Conservation (phyloP, 2,113 vertebrate genomes). For the Otus sunia region DNA sequence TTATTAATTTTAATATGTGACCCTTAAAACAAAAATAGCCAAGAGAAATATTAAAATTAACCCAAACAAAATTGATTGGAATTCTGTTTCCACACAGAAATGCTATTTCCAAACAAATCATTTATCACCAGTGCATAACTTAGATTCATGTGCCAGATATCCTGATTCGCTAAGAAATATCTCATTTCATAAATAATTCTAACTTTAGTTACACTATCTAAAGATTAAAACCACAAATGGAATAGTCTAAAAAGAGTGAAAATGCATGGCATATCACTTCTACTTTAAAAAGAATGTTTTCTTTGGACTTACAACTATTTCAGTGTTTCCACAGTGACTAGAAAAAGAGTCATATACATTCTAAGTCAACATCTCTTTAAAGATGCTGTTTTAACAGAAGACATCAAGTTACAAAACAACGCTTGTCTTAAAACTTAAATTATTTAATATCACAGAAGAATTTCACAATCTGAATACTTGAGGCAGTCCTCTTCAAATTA, state of each 20-base stretch:
- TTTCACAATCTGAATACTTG: background rate
- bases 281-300: background rate
- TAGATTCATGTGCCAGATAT: background rate
- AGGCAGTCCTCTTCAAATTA: background rate
- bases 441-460: background rate
- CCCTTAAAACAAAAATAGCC: background rate
- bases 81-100: background rate
- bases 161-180: background rate
- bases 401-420: conserved; percentile 13
- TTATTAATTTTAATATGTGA: background rate
- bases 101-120: background rate
- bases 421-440: conserved; percentile 7
- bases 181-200: background rate
- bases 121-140: background rate
- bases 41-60: background rate
- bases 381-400: conserved; percentile 30
- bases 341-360: background rate
- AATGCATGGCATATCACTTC: background rate
- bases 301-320: conserved; percentile 15
- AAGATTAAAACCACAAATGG: background rate
- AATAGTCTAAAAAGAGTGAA: background rate
- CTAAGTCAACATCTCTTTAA: conserved; percentile 17
- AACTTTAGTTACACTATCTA: background rate
- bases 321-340: background rate
- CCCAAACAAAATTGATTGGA: background rate